phyloP scores from a whole-genome alignment of 2,113 vertebrate genomes.

The Orycteropus afer region DNA sequence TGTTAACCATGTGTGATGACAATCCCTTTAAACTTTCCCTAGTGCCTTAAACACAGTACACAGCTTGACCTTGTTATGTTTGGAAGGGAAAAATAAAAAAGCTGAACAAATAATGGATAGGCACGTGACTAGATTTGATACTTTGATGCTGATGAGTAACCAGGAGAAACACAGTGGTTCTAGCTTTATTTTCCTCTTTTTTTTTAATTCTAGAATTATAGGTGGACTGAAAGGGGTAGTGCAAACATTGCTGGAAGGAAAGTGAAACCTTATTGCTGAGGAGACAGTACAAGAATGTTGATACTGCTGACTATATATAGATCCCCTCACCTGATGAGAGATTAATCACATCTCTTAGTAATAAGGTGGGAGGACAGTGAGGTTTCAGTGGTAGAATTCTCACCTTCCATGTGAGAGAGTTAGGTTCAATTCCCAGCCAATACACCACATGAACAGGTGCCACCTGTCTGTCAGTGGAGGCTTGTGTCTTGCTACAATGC shows the following conservation, averaged over 20 bases:
- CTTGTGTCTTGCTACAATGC: too few species aligned
- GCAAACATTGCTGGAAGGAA: background rate
- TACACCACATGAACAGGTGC: too few species aligned
- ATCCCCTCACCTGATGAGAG: background rate
- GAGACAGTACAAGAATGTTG: background rate
- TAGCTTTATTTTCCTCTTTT: background rate
- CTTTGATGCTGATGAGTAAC: background rate
- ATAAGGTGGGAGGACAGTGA: background rate
- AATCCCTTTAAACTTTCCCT: constrained; percentile 45
- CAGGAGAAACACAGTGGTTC: background rate
- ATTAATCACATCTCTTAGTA: background rate
- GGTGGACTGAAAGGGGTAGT: background rate
- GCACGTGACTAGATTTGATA: background rate
- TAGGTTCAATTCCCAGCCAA: too few species aligned
- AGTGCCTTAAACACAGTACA: background rate
- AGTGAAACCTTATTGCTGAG: background rate
- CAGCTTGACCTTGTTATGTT: constrained; percentile 7
- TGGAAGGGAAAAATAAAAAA: background rate
- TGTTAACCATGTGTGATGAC: constrained; percentile 38
- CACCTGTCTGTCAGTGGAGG: too few species aligned
- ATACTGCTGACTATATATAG: background rate
- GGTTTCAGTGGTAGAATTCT: too few species aligned
- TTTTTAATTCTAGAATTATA: background rate
- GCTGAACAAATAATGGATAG: background rate
- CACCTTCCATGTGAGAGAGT: too few species aligned